Evolutionary conservation across 1,140 invertebrate genomes (phyloP).

Genomic region (Aporrectodea caliginosa): DNA sequence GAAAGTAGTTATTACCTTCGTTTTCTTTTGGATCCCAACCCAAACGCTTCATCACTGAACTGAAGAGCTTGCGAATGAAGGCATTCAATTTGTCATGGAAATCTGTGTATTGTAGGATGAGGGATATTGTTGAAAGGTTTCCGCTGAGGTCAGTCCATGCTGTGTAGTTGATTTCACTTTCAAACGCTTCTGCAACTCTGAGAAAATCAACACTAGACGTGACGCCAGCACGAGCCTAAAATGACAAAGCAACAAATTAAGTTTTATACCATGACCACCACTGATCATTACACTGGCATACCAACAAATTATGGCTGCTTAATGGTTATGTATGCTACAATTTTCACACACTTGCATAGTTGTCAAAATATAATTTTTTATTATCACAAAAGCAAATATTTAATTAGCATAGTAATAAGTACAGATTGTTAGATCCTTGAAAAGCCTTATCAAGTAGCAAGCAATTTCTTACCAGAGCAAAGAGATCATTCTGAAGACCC

Average conservation of each 20-base stretch:
- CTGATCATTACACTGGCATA: neutral
- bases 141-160: slow-evolving; percentile 85
- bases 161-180: slow-evolving; percentile 83
- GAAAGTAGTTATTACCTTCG: slow-evolving; percentile 51
- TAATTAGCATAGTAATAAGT: too few relatives aligned
- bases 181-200: slow-evolving; percentile 70
- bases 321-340: too few relatives aligned
- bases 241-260: neutral
- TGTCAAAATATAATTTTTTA: too few relatives aligned
- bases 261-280: neutral
- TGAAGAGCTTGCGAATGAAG: slow-evolving; percentile 67
- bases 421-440: too few relatives aligned
- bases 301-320: too few relatives aligned
- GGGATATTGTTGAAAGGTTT: slow-evolving; percentile 67
- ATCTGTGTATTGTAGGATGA: slow-evolving; percentile 73
- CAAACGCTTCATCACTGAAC: slow-evolving; percentile 65
- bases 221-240: slow-evolving; percentile 75
- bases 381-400: too few relatives aligned
- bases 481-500: slow-evolving; percentile 85
- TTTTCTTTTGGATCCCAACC: slow-evolving; percentile 63
- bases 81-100: slow-evolving; percentile 66
- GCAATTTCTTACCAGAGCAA: slow-evolving; percentile 77
- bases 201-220: slow-evolving; percentile 72
- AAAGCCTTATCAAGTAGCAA: too few relatives aligned
- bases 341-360: too few relatives aligned